Conservation (phyloP, 1,140 invertebrate species). For the Sitophilus oryzae region DNA sequence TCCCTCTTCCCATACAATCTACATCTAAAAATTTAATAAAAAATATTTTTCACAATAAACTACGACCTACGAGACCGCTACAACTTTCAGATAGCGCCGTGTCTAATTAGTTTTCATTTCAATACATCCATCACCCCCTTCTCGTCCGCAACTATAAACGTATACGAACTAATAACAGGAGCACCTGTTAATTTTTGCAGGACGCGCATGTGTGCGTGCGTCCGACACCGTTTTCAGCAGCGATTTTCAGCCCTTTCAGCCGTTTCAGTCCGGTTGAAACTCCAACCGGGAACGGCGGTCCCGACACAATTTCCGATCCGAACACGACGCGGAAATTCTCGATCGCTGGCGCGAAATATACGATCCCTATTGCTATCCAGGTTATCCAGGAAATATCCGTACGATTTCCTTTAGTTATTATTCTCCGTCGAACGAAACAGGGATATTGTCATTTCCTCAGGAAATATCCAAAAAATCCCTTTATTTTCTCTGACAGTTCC, state of each 20-base stretch:
- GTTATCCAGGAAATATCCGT: background rate
- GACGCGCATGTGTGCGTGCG: slow-evolving; percentile 22
- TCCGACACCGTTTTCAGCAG: slow-evolving; percentile 23
- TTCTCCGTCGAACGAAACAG: background rate
- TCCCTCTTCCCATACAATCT: no score
- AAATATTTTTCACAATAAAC: no score
- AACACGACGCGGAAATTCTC: slow-evolving; percentile 5
- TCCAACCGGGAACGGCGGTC: slow-evolving; percentile 13
- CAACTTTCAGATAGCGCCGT: no score
- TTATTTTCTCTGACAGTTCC: no score
- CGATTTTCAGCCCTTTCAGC: slow-evolving; percentile 25
- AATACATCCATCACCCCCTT: background rate
- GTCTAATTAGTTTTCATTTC: background rate
- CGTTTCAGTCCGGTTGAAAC: slow-evolving; percentile 27
- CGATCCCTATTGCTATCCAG: background rate
- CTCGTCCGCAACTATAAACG: slow-evolving; percentile 6
- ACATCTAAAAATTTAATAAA: no score
- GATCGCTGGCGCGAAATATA: background rate
- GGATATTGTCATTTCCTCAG: no score
- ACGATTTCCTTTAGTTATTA: background rate
- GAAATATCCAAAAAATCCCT: no score
- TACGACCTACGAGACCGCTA: no score
- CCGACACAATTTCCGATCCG: slow-evolving; percentile 11
- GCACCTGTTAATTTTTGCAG: slow-evolving; percentile 28
- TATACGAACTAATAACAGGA: slow-evolving; percentile 23